These are phyloP conservation scores for Perca flavescens DNA, from an alignment of 2,113 vertebrate species.

Conservation along the genomic window DNA sequence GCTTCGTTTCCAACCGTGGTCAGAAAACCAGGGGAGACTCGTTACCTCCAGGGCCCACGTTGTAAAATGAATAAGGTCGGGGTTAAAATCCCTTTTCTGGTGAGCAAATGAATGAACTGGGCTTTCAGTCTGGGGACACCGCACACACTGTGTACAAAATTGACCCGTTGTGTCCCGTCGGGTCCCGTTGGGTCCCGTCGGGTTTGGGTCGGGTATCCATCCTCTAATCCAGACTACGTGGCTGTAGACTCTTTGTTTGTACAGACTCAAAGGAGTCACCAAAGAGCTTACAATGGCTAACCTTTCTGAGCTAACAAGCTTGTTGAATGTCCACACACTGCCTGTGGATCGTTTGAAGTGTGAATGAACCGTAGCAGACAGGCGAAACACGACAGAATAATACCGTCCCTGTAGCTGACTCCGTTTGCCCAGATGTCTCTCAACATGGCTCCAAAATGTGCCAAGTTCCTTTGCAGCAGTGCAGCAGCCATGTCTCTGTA, in stretches of 20 bases:
- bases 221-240: no score
- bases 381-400: background rate
- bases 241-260: background rate
- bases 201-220: no score
- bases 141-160: no score
- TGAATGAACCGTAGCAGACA: background rate
- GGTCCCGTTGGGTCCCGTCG: no score
- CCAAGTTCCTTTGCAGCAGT: conserved; percentile 52
- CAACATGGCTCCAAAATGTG: conserved; percentile 22
- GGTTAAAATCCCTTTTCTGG: no score
- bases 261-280: background rate
- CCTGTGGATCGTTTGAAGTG: conserved; percentile 16
- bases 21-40: no score
- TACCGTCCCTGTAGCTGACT: background rate
- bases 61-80: no score
- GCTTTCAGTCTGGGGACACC: no score
- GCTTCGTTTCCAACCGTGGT: no score
- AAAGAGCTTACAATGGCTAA: background rate
- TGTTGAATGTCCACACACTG: background rate
- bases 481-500: conserved; percentile 26
- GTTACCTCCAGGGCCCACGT: no score
- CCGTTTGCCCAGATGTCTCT: conserved; percentile 48
- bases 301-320: background rate
- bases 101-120: no score
- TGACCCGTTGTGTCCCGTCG: no score